Evolutionary conservation across 2,888 invertebrate genomes (phyloP).

Genomic region (Cephus nigrinus): DNA sequence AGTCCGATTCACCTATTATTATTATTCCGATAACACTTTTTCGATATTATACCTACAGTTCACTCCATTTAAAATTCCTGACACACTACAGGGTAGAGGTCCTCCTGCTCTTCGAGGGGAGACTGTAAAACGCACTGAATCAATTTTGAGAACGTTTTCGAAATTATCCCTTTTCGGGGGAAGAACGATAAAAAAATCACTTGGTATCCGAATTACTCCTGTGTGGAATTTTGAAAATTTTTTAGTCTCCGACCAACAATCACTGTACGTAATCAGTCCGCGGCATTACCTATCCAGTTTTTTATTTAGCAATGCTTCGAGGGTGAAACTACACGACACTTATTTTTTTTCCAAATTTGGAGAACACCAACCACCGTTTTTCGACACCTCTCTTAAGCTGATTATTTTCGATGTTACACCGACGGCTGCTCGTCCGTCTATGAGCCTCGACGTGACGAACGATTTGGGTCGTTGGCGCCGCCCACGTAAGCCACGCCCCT

Average conservation of each 20-base stretch:
- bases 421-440: slow-evolving; percentile 40
- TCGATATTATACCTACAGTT: neutral
- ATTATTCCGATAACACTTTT: neutral
- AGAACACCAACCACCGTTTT: neutral
- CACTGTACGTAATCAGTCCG: neutral
- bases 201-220: neutral
- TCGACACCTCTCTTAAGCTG: neutral
- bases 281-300: neutral
- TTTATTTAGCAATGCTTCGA: neutral
- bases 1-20: neutral
- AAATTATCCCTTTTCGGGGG: neutral
- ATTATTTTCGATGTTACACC: slow-evolving; percentile 34
- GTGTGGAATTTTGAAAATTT: neutral
- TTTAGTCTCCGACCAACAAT: neutral
- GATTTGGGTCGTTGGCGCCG: slow-evolving; percentile 34
- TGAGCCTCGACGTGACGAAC: slow-evolving; percentile 31
- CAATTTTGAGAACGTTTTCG: neutral
- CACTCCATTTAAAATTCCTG: neutral
- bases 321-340: neutral
- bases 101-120: neutral
- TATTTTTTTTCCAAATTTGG: neutral
- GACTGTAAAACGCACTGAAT: neutral
- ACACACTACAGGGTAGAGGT: neutral
- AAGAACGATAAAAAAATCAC: neutral
- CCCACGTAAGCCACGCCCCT: slow-evolving; percentile 30